These are phyloP conservation scores for Micromys minutus DNA, from an alignment of 2,113 vertebrate genomes.

Conservation along the genomic window DNA sequence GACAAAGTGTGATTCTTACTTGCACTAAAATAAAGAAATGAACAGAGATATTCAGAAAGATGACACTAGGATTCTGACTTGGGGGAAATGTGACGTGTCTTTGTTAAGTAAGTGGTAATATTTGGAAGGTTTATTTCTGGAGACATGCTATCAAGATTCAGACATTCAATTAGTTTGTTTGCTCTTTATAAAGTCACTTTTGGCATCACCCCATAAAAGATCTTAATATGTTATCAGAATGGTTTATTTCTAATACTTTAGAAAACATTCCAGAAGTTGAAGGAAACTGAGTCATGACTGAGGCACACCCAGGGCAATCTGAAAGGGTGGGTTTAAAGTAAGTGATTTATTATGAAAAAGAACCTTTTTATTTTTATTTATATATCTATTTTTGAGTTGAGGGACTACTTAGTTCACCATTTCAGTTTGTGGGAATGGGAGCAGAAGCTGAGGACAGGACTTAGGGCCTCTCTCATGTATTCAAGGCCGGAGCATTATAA, in stretches of 20 bases:
- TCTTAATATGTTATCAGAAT: not conserved
- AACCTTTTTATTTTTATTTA: not conserved
- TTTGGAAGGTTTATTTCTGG: not conserved
- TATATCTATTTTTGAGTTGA: no score
- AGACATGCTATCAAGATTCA: not conserved
- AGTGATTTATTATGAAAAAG: not conserved
- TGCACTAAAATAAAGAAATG: not conserved
- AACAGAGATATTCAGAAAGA: not conserved
- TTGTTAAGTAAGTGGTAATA: not conserved
- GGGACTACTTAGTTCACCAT: not conserved
- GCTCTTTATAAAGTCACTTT: not conserved
- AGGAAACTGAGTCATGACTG: not conserved
- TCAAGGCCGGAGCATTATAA: not conserved
- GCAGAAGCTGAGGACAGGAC: not conserved
- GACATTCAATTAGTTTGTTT: not conserved
- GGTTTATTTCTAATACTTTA: not conserved
- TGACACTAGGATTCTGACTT: not conserved
- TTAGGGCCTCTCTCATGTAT: not conserved
- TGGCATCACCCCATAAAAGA: not conserved
- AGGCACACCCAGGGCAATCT: not conserved
- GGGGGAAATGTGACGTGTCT: not conserved
- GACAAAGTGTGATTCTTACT: not conserved
- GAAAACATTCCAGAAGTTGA: slow-evolving; percentile 1
- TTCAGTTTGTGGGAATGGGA: not conserved
- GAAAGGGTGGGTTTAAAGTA: not conserved